Base-by-base conservation (phyloP, 2,797 vertebrate genomes). In the Enteromius treurensis region DNA sequence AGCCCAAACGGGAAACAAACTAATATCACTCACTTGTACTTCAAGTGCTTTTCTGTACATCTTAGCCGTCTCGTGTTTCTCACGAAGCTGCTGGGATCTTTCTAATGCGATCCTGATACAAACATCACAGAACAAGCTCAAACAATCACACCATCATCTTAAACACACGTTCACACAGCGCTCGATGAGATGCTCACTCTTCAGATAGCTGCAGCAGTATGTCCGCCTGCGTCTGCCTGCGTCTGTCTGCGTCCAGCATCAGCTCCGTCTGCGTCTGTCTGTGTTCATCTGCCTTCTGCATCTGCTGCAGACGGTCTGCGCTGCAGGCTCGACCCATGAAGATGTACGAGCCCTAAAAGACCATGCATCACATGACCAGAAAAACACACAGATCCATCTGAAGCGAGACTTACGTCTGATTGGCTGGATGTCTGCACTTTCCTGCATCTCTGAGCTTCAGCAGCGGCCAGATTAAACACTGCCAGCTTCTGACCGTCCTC, bases 251-350 rank as follows among this genome's bases (percentile, higher is more conserved):
- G 42, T 45, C 11, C 40, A 40, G 40, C 40, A 40, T 2, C 40
- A 40, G 40, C 8, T 40, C 8, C 37, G 77, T 79, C 45, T 94
- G 87, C 0, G 88, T 91, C 58, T 90, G 83, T 75, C 67, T 86
- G 37, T 53, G 91, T 19, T 77, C 87, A 29, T 87, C 89, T 23
- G 94, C 87, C 89, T 96, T 95, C 51, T 86, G 92, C 78, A 89
- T 88, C 90, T 95, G 94, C 71, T 90, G 94, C 65, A 87, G 86
- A 51, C 87, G 91, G 32, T 92, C 92, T 45, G 94, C 90, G 40
- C 95, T 96, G 65, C 92, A 79, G 0, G 93, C 94, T 5, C 95
- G 93, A 75, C 90, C 87, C 65, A 87, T 88, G 84, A 96, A 95
- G 74, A 96, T 90, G 79, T 91, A 96, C 0, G 95, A 95, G 65